Conservation (phyloP, 2,113 vertebrate genomes). For the Scytalopus superciliaris region DNA sequence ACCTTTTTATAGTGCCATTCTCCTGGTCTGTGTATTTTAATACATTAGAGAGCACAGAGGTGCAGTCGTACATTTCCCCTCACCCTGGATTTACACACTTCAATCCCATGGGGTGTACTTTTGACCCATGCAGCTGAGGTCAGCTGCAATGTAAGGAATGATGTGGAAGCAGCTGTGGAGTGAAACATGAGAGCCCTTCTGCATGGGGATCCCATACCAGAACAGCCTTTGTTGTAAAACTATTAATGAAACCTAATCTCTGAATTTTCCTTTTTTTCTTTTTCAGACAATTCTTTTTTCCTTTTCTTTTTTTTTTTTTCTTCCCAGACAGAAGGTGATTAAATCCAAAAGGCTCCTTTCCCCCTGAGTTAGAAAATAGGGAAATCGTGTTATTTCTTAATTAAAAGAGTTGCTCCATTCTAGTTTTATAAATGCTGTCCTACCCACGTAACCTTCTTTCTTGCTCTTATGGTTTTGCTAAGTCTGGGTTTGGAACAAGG, state of each 20-base stretch:
- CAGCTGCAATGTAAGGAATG: not conserved
- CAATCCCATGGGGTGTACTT: not conserved
- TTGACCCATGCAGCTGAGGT: not conserved
- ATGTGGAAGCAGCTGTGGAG: not conserved
- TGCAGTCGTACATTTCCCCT: not conserved
- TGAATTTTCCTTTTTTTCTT: not conserved
- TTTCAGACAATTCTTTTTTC: not conserved
- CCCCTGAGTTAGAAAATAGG: not conserved
- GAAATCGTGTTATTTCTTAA: not conserved
- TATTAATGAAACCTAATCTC: not conserved
- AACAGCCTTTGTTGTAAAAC: not conserved
- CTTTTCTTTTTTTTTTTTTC: not conserved
- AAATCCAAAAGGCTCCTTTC: not conserved
- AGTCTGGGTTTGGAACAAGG: not conserved
- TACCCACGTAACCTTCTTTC: not conserved
- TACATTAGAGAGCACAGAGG: not conserved
- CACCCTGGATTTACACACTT: not conserved
- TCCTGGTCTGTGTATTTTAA: not conserved
- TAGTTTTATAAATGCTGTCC: not conserved
- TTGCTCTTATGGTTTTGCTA: not conserved
- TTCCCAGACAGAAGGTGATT: not conserved
- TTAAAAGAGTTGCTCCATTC: not conserved
- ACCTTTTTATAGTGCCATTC: not conserved
- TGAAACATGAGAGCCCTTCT: not conserved
- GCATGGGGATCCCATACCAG: not conserved